Conservation (phyloP, 2,888 invertebrate species). For the Amaurobius ferox region DNA sequence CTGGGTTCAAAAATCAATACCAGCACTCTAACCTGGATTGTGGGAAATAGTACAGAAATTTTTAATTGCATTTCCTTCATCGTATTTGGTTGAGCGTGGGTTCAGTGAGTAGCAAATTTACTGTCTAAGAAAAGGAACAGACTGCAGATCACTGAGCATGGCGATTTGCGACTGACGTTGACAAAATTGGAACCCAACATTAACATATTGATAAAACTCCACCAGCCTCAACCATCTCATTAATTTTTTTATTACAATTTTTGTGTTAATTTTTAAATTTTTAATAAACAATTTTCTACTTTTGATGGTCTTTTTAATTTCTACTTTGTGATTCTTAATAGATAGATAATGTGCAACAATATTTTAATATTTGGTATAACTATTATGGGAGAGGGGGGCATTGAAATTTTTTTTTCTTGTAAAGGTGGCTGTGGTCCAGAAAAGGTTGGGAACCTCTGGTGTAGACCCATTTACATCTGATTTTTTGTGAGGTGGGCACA, state of each 20-base stretch:
- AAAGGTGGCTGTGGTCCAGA: not conserved
- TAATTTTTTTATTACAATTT: too few species aligned
- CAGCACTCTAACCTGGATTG: not conserved
- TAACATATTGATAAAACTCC: not conserved
- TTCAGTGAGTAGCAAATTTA: not conserved
- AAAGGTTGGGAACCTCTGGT: not conserved
- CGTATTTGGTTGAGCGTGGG: not conserved
- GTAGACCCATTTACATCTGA: not conserved
- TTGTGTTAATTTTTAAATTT: not conserved
- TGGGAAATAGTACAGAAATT: not conserved
- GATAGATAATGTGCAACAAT: too few species aligned
- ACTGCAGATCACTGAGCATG: not conserved
- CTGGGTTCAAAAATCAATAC: not conserved
- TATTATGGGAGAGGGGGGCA: not conserved
- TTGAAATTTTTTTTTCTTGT: not conserved
- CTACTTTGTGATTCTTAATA: not conserved
- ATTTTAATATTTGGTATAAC: too few species aligned
- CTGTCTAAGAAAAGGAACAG: not conserved
- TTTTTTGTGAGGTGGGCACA: too few species aligned
- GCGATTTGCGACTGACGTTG: not conserved
- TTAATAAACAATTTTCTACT: not conserved
- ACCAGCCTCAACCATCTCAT: not conserved
- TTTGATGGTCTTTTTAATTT: slow-evolving; percentile 3
- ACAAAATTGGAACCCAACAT: not conserved
- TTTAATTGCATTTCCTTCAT: not conserved